Evolutionary conservation across 2,113 vertebrate species (phyloP).

Genomic region (Sakesphorus luctuosus): DNA sequence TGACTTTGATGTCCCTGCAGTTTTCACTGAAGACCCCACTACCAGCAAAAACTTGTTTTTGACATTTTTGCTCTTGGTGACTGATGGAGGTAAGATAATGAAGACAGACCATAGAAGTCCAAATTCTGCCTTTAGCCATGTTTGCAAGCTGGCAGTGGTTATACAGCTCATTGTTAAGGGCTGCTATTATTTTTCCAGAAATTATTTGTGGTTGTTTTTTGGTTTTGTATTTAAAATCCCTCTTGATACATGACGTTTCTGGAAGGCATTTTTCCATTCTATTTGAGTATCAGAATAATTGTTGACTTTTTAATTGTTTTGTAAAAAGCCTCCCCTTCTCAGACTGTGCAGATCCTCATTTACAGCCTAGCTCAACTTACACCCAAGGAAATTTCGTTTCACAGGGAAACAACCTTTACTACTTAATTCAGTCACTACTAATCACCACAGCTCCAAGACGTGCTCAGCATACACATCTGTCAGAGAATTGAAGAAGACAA

Average conservation of each 20-base stretch:
- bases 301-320: neutral
- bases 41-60: neutral
- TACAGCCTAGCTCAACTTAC: neutral
- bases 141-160: neutral
- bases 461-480: neutral
- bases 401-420: neutral
- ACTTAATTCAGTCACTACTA: neutral
- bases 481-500: neutral
- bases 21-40: constrained; percentile 23
- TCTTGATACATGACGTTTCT: neutral
- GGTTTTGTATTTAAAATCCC: neutral
- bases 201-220: neutral
- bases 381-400: neutral
- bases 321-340: neutral
- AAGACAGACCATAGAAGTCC: neutral
- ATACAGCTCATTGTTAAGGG: neutral
- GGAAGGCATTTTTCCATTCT: neutral
- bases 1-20: constrained; percentile 5
- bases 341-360: accelerated
- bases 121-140: neutral
- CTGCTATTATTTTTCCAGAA: neutral
- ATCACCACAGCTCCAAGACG: neutral
- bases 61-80: neutral
- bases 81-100: neutral
- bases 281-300: neutral